Evolutionary conservation across 2,888 invertebrate genomes (phyloP), one percentile per base, ranked within the genome.

Genomic region (Platycheirus albimanus): DNA sequence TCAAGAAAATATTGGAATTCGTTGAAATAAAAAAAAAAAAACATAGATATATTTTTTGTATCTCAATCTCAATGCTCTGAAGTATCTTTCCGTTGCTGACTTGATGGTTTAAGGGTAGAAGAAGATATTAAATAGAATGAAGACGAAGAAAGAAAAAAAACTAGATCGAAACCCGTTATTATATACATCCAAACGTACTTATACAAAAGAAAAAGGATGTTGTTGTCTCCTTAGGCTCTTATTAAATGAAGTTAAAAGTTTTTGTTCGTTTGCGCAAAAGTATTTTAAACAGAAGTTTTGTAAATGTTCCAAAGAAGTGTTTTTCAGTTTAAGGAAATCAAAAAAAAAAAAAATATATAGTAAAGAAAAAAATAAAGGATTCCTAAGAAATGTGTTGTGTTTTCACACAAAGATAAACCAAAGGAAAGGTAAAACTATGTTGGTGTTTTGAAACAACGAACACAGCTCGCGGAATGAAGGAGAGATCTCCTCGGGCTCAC

Each of bases 381-480:
- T 81, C 84, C 88, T 88, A 87, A 87, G 86, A 87, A 87, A 87
- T 87, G 87, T 86, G 85, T 86, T 86, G 84, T 87, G 80, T 85
- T 83, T 86, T 74, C 30, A 45, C 17, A 61, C 28, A 45, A 45
- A 61, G 8, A 20, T 13, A 28, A 13, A 10, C 1, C 0, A 38
- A 56, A 24, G 4, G n/a, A 61, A 61, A 19, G 30, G 30, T 30
- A 58, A 17, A 58, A 61, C 43, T 61, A 64, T 64, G 36, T 17
- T 49, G 20, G 36, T 66, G 11, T 52, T 51, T 41, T 41, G 6
- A 7, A 54, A 67, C 45, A 67, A 54, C 41, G 43, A 54, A 69
- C 30, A 45, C 54, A 45, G 15, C 10, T 30, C 41, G 24, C 41
- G 15, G 24, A 56, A 56, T 28, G 41, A 6, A 24, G 58, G 11